phyloP scores from a whole-genome alignment of 30 jellyfish, hydroid and myxozoan genomes.

The Clytia hemisphaerica region DNA sequence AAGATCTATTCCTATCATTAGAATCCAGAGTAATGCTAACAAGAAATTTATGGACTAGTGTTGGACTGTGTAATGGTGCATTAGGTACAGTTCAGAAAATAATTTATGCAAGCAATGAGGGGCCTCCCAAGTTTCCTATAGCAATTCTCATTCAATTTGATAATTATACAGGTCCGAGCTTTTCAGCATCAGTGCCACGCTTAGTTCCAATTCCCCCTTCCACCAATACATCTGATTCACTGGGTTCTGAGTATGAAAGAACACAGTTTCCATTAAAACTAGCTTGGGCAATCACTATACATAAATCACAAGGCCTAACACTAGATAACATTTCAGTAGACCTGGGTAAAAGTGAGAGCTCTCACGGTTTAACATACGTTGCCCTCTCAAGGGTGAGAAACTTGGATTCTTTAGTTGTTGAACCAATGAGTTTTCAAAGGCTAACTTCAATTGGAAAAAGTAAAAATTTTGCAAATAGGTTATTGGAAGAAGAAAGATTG shows the following conservation, averaged over 20 bases:
- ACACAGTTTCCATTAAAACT: constrained; percentile 46
- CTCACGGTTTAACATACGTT: constrained; percentile 50
- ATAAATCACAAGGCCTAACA: constrained; percentile 70
- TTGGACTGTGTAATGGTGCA: constrained; percentile 56
- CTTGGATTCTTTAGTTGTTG: constrained; percentile 17
- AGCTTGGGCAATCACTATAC: constrained; percentile 77
- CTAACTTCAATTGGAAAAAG: neutral
- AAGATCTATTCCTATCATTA: constrained; percentile 1
- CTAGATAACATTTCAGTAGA: constrained; percentile 45
- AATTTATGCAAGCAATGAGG: constrained; percentile 12
- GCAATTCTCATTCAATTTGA: constrained; percentile 29
- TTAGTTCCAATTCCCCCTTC: constrained; percentile 27
- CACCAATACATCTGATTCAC: constrained; percentile 13
- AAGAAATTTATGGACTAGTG: constrained; percentile 40
- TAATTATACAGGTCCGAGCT: neutral
- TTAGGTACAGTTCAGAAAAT: constrained; percentile 25
- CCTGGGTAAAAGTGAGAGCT: constrained; percentile 36
- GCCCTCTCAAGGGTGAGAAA: constrained; percentile 51
- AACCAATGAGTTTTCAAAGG: constrained; percentile 40
- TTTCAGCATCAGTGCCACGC: neutral
- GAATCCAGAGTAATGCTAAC: constrained; percentile 44
- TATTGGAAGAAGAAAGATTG: neutral
- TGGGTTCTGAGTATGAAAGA: constrained; percentile 23
- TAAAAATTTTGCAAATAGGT: neutral
- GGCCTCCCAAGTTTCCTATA: constrained; percentile 42